Conservation (phyloP, 2,797 vertebrate species). For the Percopsis omiscomaycus region DNA sequence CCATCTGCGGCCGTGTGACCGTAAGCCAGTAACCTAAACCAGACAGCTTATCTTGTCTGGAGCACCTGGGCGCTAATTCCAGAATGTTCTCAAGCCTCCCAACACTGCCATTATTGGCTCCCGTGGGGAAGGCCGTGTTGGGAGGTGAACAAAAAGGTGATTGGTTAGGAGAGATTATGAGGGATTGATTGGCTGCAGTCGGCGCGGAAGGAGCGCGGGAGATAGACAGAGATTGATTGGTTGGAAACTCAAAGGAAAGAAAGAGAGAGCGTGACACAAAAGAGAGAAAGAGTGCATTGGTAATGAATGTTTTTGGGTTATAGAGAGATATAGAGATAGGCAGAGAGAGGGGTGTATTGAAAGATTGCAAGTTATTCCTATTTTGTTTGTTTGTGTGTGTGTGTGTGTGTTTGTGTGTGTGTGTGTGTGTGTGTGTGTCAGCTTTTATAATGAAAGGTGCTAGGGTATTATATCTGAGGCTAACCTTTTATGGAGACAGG, state of each 20-base stretch:
- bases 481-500: constrained; percentile 8
- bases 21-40: constrained; percentile 2
- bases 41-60: background rate
- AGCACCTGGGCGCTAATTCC: constrained; percentile 2
- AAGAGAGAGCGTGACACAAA: background rate
- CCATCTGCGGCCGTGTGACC: constrained; percentile 14
- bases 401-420: background rate
- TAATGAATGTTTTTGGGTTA: too few relatives aligned
- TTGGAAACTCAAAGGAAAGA: constrained; percentile 17
- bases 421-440: background rate
- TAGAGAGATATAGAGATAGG: too few relatives aligned
- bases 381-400: background rate
- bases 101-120: constrained; percentile 23
- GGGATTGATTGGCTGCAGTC: constrained; percentile 38
- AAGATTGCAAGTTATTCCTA: too few relatives aligned
- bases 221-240: constrained; percentile 22
- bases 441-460: constrained; percentile 12
- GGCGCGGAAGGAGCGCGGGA: constrained; percentile 17
- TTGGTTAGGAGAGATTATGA: constrained; percentile 5
- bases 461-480: constrained; percentile 2
- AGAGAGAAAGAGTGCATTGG: too few relatives aligned
- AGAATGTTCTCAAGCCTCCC: constrained; percentile 18
- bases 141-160: constrained; percentile 17
- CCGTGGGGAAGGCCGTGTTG: constrained; percentile 11
- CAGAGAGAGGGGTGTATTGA: too few relatives aligned